Evolutionary conservation across 2,797 vertebrate genomes (phyloP), one percentile per base, ranked within the genome.

Genomic region (Apogon hyalosoma): DNA sequence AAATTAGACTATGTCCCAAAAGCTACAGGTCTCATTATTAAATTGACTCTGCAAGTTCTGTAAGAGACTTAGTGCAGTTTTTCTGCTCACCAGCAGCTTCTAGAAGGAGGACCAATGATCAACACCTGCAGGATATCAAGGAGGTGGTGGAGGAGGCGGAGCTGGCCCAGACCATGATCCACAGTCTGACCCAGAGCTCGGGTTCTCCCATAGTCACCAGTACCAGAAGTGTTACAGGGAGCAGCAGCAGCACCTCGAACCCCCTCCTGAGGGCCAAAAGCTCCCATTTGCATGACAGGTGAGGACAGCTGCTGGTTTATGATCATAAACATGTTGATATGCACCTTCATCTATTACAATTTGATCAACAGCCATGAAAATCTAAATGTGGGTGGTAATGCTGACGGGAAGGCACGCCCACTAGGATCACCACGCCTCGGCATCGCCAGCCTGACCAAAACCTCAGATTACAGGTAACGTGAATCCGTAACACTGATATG

Each of bases 371-470:
- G 96, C 86, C 92, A 69, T 11, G 97, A 99, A 79, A 94, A 92
- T 80, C 92, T 97, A 61, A 95, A 93, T 82, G 87, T 87, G 18
- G 92, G 92, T 13, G 84, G 92, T 60, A 95, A 94, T 65, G 81
- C 88, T 48, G 98, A 99, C 7, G 92, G 94, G 57, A 99, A 99
- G 82, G 89, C 96, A 33, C 94, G 97, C 13, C 90, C 96, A 1
- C 91, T 98, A 82, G 98, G 98, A 72, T 99, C 98, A 0, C 98
- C 98, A 0, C 92, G 98, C 19, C 94, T 99, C 7, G 97, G 98
- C 45, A 90, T 99, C 3, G 98, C 98, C 14, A 99, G 97, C 71
- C 91, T 99, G 64, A 96, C 97, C 10, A 98, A 96, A 92, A 97
- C 96, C 3, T 94, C 97, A 0, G 98, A 99, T 38, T 99, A 98